Base-by-base conservation (phyloP, 2,797 vertebrate species). In the Balearica regulorum region DNA sequence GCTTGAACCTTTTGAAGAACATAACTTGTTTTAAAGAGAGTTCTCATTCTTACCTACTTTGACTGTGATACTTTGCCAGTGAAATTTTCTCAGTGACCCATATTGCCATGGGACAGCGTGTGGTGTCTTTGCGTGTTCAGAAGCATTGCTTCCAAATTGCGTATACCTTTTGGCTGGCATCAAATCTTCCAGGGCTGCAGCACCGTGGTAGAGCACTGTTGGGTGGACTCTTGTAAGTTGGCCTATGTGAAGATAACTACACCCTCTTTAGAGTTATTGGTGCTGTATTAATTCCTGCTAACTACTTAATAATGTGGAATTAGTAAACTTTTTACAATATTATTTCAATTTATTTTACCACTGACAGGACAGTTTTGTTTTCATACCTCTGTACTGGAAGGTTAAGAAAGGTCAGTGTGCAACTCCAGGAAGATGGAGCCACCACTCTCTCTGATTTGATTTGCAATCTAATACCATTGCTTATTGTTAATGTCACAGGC, bases 101-200 rank as follows among this genome's bases (percentile, higher is more conserved):
- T 5, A 0, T 20, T n/a, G 48, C 35, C 1, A 1, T 29, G 48
- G 43, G 43, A 21, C 17, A 26, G 28, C 2, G 1, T 19, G 6
- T 20, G 55, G 19, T 29, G 62, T 18, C 5, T 51, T 48, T 33
- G 48, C 13, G 0, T 19, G n/a, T 24, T 70, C 28, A 11, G 70
- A 62, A 44, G 49, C 28, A 6, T 58, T 46, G 44, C 37, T 70
- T 46, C 35, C 48, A 51, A 21, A 44, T 9, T 13, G 10, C 4
- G 1, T 4, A 5, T 20, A 18, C n/a, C 29, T 31, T 51, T 51
- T 1, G 3, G 19, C 48, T 75, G 62, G 16, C 13, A 5, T 31
- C 0, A 0, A 3, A 4, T 41, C 51, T 46, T 65, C 29, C 29
- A 33, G 65, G n/a, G 28, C 69, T 61, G 41, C 26, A 49, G 41